phyloP scores from a whole-genome alignment of 2,888 invertebrate genomes.

The Melanophora roralis region DNA sequence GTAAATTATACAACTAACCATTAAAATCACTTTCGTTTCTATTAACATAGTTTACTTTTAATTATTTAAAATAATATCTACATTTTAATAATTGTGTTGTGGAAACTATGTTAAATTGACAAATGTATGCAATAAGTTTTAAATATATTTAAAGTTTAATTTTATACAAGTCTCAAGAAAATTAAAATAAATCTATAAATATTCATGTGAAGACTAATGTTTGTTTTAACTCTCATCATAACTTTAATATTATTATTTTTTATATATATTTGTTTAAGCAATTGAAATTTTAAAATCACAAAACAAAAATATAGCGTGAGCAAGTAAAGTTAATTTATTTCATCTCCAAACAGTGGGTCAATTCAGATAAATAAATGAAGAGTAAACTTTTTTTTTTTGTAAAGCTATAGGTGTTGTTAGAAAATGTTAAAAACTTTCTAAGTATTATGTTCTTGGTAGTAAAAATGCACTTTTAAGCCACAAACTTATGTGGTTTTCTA shows the following conservation, averaged over 20 bases:
- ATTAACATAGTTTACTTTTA: neutral
- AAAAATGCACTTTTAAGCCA: too few relatives aligned
- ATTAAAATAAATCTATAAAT: slow-evolving; percentile 11
- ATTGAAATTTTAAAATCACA: slow-evolving; percentile 10
- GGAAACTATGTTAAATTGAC: neutral
- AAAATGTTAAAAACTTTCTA: too few relatives aligned
- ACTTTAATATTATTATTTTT: slow-evolving; percentile 8
- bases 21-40: neutral
- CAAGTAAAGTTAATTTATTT: slow-evolving; percentile 21
- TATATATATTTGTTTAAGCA: slow-evolving; percentile 8
- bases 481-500: too few relatives aligned
- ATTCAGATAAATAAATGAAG: too few relatives aligned
- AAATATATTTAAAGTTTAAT: neutral
- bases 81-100: slow-evolving; percentile 3
- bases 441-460: too few relatives aligned
- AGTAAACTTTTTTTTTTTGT: too few relatives aligned
- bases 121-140: neutral
- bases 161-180: neutral
- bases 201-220: neutral
- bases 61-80: neutral
- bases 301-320: slow-evolving; percentile 42
- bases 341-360: too few relatives aligned
- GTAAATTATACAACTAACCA: too few relatives aligned
- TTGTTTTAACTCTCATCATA: slow-evolving; percentile 21
- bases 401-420: too few relatives aligned